Evolutionary conservation across 2,113 vertebrate genomes (phyloP), one percentile per base, ranked within the genome.

Genomic region (Corynorhinus townsendii): DNA sequence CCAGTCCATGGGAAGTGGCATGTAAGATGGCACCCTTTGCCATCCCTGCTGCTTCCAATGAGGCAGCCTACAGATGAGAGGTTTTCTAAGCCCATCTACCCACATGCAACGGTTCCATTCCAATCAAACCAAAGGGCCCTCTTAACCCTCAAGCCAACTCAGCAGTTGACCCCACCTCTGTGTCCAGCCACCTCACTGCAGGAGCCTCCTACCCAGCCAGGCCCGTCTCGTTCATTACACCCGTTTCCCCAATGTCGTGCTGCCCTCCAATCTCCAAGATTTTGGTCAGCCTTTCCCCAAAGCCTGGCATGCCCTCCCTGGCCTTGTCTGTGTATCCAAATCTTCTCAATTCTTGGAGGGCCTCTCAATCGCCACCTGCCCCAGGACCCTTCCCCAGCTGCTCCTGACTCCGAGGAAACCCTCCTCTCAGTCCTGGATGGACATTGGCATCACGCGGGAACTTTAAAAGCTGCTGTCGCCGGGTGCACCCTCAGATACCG

Each of bases 1-100:
- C 38, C 24, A 12, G 0, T 6, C 76, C 2, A 6, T 1, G 9
- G 9, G 45, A 71, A 8, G 0, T 5, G 22, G 40, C 16, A 0
- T 2, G 33, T 15, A 17, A 35, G 35, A 64, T 19, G 38, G 26
- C 11, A 3, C 12, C 8, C 14, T 35, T 54, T 17, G 35, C 19
- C 15, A 10, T 24, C 33, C 59, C 19, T 24, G 20, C 40, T 66
- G 64, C 76, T 71, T 49, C 26, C 40, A 10, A 3, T 0, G 19
- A 45, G 62, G 24, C 35, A 19, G 62, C 35, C 59, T 16, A 17
- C 16, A 28, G 35, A 40, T 11, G 66, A 33, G 30, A n/a, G 40
- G 4, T 77, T 56, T 47, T 28, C 35, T 66, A 75, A 26, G 54
- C 28, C 24, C 24, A 24, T 7, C 2, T 16, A 0, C 69, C 33